These are phyloP conservation scores for Saguinus oedipus DNA, from an alignment of 2,797 vertebrate genomes.

Conservation along the genomic window DNA sequence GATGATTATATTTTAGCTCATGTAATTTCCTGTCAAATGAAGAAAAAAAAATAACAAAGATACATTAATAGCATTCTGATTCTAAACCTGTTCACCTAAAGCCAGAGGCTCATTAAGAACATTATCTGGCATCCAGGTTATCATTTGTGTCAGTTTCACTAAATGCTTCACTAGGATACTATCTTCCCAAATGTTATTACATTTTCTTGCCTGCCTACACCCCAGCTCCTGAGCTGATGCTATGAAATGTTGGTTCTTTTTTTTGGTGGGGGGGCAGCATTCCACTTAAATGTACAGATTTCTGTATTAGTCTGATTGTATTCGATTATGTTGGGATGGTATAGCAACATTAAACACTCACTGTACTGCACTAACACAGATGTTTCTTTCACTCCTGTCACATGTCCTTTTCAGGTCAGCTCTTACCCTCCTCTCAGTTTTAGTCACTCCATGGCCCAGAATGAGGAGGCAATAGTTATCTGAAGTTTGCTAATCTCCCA, in stretches of 20 bases:
- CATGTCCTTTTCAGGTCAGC: neutral
- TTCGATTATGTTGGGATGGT: accelerated
- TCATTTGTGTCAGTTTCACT: neutral
- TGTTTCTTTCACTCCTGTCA: neutral
- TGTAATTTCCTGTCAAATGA: neutral
- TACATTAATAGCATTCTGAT: neutral
- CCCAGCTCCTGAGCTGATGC: neutral
- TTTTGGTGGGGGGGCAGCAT: neutral
- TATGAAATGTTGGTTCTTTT: too few species aligned
- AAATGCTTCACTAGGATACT: neutral
- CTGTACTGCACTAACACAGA: neutral
- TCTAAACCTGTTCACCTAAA: neutral
- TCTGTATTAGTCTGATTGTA: neutral
- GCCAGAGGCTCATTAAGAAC: neutral
- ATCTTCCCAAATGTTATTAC: neutral
- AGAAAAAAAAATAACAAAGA: neutral
- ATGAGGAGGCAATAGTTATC: neutral
- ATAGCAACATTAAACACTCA: neutral
- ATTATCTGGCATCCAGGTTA: neutral
- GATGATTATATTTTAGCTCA: neutral
- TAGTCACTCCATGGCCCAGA: neutral
- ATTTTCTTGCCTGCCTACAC: neutral
- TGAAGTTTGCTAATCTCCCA: neutral
- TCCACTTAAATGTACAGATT: neutral
- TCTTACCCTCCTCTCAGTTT: neutral